Percentiles rank a stretch among this genome's conserved stretches.
Evolutionary conservation across 2,888 invertebrate species (phyloP).

Genomic region (Drosophila monieri): DNA sequence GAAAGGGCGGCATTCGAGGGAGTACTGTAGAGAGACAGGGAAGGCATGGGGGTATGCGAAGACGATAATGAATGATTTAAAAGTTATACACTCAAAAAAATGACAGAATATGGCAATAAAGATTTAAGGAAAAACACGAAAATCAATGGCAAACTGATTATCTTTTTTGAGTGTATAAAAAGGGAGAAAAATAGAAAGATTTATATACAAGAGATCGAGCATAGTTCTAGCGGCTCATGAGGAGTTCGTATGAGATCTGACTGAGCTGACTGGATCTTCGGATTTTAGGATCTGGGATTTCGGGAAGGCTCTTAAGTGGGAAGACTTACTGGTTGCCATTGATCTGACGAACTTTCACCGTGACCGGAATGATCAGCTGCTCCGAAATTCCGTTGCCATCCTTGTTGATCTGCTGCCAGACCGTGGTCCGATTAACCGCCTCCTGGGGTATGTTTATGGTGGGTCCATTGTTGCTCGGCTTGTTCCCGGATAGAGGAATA

Average conservation of each 20-base stretch:
- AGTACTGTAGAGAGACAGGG: slow-evolving; percentile 58
- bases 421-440: slow-evolving; percentile 92
- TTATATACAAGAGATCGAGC: slow-evolving; percentile 22
- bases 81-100: background rate
- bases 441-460: slow-evolving; percentile 92
- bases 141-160: background rate
- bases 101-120: rapidly evolving
- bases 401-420: slow-evolving; percentile 96
- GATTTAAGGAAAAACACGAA: background rate
- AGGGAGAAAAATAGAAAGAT: slow-evolving; percentile 1
- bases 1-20: slow-evolving; percentile 63
- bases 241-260: slow-evolving; percentile 8
- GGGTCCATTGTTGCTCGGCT: slow-evolving; percentile 88
- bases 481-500: slow-evolving; percentile 88
- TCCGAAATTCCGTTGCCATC: slow-evolving; percentile 83
- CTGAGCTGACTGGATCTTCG: background rate
- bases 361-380: slow-evolving; percentile 81
- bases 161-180: background rate
- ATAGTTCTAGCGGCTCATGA: slow-evolving; percentile 22
- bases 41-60: slow-evolving; percentile 34
- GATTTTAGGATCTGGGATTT: background rate
- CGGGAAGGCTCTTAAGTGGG: slow-evolving; percentile 2
- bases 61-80: slow-evolving; percentile 37
- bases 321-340: slow-evolving; percentile 83
- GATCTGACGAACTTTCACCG: slow-evolving; percentile 82